These are phyloP conservation scores for Sinopyrophorus schimmeli DNA, from an alignment of 2,888 invertebrate species.

Conservation along the genomic window DNA sequence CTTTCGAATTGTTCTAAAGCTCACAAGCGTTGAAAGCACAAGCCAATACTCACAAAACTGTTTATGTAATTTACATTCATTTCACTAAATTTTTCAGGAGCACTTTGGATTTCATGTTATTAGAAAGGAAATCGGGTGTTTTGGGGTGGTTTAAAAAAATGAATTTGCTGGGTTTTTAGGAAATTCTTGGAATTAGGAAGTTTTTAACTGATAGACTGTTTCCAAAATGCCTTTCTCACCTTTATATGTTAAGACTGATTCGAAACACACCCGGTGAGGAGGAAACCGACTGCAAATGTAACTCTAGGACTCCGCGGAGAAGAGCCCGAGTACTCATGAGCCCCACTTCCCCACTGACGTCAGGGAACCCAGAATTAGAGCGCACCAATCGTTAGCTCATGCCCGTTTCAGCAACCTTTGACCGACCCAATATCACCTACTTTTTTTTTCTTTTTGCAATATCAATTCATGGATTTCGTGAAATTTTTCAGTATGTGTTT, in stretches of 20 bases:
- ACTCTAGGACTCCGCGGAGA: slow-evolving; percentile 40
- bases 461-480: slow-evolving; percentile 8
- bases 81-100: slow-evolving; percentile 7
- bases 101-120: slow-evolving; percentile 8
- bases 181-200: too few relatives aligned
- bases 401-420: slow-evolving; percentile 34
- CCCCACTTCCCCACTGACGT: slow-evolving; percentile 46
- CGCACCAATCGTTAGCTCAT: slow-evolving; percentile 47
- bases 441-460: slow-evolving; percentile 21
- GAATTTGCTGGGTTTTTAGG: too few relatives aligned
- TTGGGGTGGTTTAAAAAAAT: too few relatives aligned
- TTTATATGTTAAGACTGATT: slow-evolving; percentile 35
- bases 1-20: too few relatives aligned
- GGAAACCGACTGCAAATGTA: slow-evolving; percentile 32
- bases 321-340: slow-evolving; percentile 44
- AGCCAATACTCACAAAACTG: slow-evolving; percentile 19
- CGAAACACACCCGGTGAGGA: slow-evolving; percentile 51
- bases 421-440: slow-evolving; percentile 26
- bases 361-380: slow-evolving; percentile 42
- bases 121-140: slow-evolving; percentile 2
- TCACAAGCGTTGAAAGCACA: slow-evolving; percentile 16
- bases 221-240: slow-evolving; percentile 35
- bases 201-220: too few relatives aligned
- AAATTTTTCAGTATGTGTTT: background rate
- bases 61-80: background rate